Percentiles rank a stretch among this genome's conserved stretches.
Evolutionary conservation across 2,113 vertebrate species (phyloP).

Genomic region (Psilopsiagon aymara): DNA sequence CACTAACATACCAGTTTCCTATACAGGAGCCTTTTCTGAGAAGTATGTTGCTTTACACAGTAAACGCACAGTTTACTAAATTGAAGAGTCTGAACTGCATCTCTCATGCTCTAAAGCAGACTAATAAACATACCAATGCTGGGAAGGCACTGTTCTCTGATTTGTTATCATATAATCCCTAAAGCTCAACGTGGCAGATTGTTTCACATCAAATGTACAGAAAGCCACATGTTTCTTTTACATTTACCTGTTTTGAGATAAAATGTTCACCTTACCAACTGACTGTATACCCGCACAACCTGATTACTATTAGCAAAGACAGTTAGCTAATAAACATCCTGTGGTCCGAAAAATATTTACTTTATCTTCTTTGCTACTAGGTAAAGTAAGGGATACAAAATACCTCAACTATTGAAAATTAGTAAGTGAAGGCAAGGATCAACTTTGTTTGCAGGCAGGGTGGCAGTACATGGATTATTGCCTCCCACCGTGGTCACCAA

Average conservation of each 20-base stretch:
- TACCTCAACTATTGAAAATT: neutral
- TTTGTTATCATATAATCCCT: neutral
- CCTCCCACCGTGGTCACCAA: neutral
- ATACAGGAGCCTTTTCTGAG: neutral
- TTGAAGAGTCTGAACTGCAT: neutral
- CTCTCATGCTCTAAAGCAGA: neutral
- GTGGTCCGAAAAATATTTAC: neutral
- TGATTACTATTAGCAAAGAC: neutral
- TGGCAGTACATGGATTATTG: neutral
- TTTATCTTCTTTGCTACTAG: neutral
- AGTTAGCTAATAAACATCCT: neutral
- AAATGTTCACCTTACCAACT: neutral
- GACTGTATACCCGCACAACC: accelerated
- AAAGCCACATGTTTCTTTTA: neutral
- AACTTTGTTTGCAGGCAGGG: neutral
- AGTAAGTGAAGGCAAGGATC: neutral
- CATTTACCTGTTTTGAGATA: neutral
- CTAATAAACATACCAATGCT: neutral
- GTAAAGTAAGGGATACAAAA: neutral
- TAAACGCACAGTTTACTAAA: neutral
- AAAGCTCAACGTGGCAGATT: neutral
- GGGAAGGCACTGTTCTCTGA: neutral
- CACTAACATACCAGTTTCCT: neutral
- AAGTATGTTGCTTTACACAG: neutral
- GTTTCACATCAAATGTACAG: neutral